These are phyloP conservation scores for Arrhamphus sclerolepis DNA, from an alignment of 2,797 vertebrate species.

Conservation along the genomic window DNA sequence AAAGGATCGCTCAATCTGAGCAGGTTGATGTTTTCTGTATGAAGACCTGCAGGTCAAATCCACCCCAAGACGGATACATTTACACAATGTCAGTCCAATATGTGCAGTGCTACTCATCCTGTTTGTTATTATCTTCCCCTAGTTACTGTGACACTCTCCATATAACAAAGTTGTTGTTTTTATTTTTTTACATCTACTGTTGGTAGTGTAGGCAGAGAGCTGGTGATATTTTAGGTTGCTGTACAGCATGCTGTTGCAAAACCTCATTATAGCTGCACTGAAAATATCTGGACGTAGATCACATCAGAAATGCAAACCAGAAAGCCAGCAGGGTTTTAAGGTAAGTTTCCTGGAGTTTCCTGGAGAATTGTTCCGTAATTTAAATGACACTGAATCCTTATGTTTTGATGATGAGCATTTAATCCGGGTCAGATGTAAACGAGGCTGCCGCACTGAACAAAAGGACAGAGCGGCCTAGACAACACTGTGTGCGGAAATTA, in stretches of 20 bases:
- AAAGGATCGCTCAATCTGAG: too few species aligned
- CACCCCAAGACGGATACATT: too few species aligned
- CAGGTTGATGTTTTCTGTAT: too few species aligned
- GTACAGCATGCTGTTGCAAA: slow-evolving; percentile 54
- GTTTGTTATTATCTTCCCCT: too few species aligned
- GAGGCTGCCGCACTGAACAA: background rate
- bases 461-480: background rate
- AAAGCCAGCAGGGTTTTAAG: background rate
- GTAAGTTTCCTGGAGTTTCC: background rate
- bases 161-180: background rate
- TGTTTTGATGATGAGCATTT: background rate
- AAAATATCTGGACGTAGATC: slow-evolving; percentile 59
- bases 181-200: slow-evolving; percentile 37
- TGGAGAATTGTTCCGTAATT: too few species aligned
- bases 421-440: background rate
- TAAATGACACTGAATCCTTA: background rate
- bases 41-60: too few species aligned
- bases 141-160: background rate
- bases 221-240: slow-evolving; percentile 63
- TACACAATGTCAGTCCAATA: too few species aligned
- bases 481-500: slow-evolving; percentile 19
- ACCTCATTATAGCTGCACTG: slow-evolving; percentile 54
- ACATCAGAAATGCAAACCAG: slow-evolving; percentile 24
- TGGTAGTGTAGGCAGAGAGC: slow-evolving; percentile 62
- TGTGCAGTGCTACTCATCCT: too few species aligned